These are phyloP conservation scores for Strigops habroptila DNA, from an alignment of 2,113 vertebrate species.

Conservation along the genomic window DNA sequence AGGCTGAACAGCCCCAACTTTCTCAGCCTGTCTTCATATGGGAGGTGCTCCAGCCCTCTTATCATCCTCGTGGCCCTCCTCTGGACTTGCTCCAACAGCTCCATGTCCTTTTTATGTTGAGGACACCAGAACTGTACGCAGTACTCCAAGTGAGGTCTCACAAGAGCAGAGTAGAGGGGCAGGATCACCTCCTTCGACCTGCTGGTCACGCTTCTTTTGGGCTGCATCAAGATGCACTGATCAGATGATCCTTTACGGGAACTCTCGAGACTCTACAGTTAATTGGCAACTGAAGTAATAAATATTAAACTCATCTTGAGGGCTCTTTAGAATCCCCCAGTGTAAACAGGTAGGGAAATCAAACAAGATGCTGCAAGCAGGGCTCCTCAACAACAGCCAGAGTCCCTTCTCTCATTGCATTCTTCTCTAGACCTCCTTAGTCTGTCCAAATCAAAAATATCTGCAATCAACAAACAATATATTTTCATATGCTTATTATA, in stretches of 20 bases:
- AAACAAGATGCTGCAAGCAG: not conserved
- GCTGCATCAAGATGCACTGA: too few relatives aligned
- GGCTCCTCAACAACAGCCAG: not conserved
- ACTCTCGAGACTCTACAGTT: not conserved
- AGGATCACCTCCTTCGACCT: too few relatives aligned
- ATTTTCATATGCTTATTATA: slow-evolving; percentile 35
- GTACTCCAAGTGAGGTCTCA: too few relatives aligned
- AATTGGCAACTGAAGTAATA: not conserved
- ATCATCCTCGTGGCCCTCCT: too few relatives aligned
- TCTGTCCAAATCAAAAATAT: not conserved
- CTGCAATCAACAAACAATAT: not conserved
- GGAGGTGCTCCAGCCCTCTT: too few relatives aligned
- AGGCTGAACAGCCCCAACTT: too few relatives aligned
- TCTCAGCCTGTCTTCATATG: too few relatives aligned
- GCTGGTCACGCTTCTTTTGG: too few relatives aligned
- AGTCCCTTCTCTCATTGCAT: not conserved
- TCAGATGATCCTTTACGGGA: not conserved
- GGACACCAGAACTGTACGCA: too few relatives aligned
- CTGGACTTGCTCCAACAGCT: too few relatives aligned
- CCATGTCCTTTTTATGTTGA: too few relatives aligned
- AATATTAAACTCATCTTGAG: not conserved
- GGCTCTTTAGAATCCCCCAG: not conserved
- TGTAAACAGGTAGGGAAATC: not conserved
- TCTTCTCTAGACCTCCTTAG: not conserved
- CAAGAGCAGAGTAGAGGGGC: too few relatives aligned